phyloP scores from a whole-genome alignment of 2,888 invertebrate genomes.

The Fabriciana adippe region DNA sequence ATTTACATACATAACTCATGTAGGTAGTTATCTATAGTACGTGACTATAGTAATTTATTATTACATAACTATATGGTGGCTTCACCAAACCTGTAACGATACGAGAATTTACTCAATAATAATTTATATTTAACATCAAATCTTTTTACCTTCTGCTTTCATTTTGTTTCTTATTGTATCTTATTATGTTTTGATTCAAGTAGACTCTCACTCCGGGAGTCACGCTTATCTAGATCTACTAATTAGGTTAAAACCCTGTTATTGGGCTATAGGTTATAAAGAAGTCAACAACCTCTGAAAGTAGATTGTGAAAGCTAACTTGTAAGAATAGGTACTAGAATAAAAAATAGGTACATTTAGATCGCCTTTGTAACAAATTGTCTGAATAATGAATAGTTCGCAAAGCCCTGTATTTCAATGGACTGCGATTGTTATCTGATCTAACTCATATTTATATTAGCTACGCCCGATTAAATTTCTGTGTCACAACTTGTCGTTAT shows the following conservation, averaged over 20 bases:
- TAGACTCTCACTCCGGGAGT: neutral
- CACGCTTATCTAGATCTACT: constrained; percentile 21
- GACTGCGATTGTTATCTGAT: constrained; percentile 18
- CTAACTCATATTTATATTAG: constrained; percentile 23
- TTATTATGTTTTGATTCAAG: constrained; percentile 2
- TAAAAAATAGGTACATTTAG: neutral
- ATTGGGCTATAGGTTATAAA: constrained; percentile 10
- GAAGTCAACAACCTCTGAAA: constrained; percentile 10
- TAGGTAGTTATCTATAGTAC: too few species aligned
- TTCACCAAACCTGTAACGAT: too few species aligned
- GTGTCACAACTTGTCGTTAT: constrained; percentile 27
- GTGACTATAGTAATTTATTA: too few species aligned
- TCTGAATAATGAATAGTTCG: neutral
- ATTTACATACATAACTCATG: too few species aligned
- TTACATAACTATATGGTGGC: too few species aligned
- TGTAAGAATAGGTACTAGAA: neutral
- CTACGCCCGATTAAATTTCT: constrained; percentile 30
- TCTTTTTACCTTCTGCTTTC: neutral
- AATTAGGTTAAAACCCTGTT: constrained; percentile 30
- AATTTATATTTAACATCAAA: neutral
- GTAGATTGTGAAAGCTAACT: constrained; percentile 4
- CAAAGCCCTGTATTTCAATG: constrained; percentile 2
- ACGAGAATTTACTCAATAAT: too few species aligned
- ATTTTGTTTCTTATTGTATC: neutral
- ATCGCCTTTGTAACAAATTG: neutral